Conservation (phyloP, 2,113 vertebrate species). For the Donacobius atricapilla region DNA sequence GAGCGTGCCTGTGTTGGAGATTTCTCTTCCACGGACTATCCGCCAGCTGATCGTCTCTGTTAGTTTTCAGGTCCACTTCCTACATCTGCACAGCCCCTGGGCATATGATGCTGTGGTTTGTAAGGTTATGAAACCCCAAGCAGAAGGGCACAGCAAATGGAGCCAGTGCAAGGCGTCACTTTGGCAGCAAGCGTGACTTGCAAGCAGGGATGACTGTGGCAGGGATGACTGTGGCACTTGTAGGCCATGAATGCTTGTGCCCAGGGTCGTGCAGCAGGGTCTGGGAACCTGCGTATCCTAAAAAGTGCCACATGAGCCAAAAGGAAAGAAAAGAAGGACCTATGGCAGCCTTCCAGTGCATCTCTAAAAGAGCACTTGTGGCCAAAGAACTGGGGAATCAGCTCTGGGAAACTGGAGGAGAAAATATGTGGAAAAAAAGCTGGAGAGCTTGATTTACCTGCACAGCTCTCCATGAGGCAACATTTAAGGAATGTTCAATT, state of each 20-base stretch:
- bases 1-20: accelerated
- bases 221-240: neutral
- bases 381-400: neutral
- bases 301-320: neutral
- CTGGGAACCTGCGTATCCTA: neutral
- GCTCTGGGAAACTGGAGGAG: neutral
- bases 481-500: neutral
- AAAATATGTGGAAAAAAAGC: neutral
- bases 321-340: neutral
- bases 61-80: neutral
- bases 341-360: neutral
- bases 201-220: neutral
- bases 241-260: neutral
- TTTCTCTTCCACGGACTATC: neutral
- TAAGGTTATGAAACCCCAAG: neutral
- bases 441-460: neutral
- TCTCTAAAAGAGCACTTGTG: neutral
- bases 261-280: neutral
- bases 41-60: accelerated
- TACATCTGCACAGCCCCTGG: neutral
- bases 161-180: accelerated
- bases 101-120: neutral
- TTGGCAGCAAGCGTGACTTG: accelerated
- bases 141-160: neutral
- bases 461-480: neutral